These are phyloP conservation scores for Erynnis tages DNA, from an alignment of 2,888 invertebrate genomes.

Conservation along the genomic window DNA sequence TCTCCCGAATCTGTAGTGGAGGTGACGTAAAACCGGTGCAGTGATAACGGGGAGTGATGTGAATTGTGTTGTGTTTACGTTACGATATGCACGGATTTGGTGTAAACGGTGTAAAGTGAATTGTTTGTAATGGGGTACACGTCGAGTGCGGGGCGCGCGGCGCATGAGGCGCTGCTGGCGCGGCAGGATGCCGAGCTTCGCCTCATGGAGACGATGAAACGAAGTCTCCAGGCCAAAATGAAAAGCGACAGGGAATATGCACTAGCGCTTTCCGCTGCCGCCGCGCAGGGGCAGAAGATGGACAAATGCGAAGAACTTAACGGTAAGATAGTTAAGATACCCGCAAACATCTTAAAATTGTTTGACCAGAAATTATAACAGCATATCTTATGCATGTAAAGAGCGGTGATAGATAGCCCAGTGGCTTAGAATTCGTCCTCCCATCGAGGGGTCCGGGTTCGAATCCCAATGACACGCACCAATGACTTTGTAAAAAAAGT, in stretches of 20 bases:
- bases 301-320: slow-evolving; percentile 88
- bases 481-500: too few relatives aligned
- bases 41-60: slow-evolving; percentile 72
- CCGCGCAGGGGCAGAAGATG: slow-evolving; percentile 91
- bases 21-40: slow-evolving; percentile 60
- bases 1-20: slow-evolving; percentile 7
- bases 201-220: slow-evolving; percentile 94
- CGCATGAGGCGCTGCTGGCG: slow-evolving; percentile 94
- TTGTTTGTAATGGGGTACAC: slow-evolving; percentile 89
- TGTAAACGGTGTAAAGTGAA: slow-evolving; percentile 49
- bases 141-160: slow-evolving; percentile 91
- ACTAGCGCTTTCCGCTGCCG: slow-evolving; percentile 89
- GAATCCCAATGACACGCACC: too few relatives aligned
- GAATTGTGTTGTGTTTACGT: slow-evolving; percentile 73
- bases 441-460: too few relatives aligned
- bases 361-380: too few relatives aligned
- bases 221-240: slow-evolving; percentile 92
- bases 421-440: too few relatives aligned
- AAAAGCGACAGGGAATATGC: slow-evolving; percentile 97
- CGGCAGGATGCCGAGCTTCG: slow-evolving; percentile 96
- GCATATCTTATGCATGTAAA: too few relatives aligned
- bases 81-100: slow-evolving; percentile 62
- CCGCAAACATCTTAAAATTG: too few relatives aligned
- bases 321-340: too few relatives aligned
- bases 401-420: too few relatives aligned